Base-by-base conservation (phyloP, 2,797 vertebrate genomes). In the Gobionotothen gibberifrons region DNA sequence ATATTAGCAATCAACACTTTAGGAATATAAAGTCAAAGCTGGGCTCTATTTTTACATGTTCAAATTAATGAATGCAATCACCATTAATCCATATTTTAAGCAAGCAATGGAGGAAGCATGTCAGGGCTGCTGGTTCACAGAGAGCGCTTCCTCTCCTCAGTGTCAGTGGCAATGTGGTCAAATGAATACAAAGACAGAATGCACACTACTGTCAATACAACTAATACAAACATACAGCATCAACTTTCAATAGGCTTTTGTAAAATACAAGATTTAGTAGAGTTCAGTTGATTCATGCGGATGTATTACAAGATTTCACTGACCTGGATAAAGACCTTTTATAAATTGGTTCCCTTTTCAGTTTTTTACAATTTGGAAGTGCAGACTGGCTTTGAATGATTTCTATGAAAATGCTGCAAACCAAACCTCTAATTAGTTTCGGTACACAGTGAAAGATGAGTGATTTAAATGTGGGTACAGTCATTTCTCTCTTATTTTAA, bases 71-170 rank as follows among this genome's bases (percentile, higher is more conserved):
- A 78, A 51, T 52, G 15, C 22, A 10, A 10, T 32, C 59, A 26
- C 17, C 42, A 47, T 40, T 44, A 46, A 26, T 57, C 51, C 44
- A 40, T 44, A n/a, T 9, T 36, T 36, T 36, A 36, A 36, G 8
- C 21, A 49, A 42, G n/a, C 32, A 55, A 26, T n/a, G 12, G 54
- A 47, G 56, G 22, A 69, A 57, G 55, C 43, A 43, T 56, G 43
- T 29, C 17, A 55, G 58, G 22, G 29, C 64, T 69, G 66, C 14
- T n/a, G 54, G 15, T 21, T 51, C 43, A 61, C 21, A 47, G 47
- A 26, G 32, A 64, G 6, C 32, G 32, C 32, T 9, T 36, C 32
- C 8, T 36, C 47, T 36, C 44, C 32, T 42, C 32, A 36, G 26
- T 26, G 19, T 39, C 26, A 22, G 21, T 16, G 32, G 32, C 3